These are phyloP conservation scores for Acromyrmex charruanus DNA, from an alignment of 1,140 invertebrate genomes.

Conservation along the genomic window DNA sequence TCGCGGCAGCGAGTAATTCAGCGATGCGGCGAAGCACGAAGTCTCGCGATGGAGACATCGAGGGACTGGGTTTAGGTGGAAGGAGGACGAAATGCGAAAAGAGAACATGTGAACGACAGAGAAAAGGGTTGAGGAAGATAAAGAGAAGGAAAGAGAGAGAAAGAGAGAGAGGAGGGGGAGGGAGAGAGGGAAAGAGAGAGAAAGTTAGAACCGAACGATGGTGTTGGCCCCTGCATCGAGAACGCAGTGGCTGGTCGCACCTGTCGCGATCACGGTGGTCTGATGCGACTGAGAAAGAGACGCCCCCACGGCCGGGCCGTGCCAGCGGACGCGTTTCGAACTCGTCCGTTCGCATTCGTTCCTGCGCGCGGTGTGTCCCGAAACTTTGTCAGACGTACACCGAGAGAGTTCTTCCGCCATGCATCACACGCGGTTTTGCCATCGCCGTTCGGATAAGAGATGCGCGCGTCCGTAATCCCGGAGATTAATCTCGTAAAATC, in stretches of 20 bases:
- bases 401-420: constrained; percentile 71
- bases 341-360: constrained; percentile 71
- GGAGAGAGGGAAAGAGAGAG: constrained; percentile 50
- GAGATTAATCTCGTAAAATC: constrained; percentile 58
- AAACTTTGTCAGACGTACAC: constrained; percentile 69
- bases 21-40: constrained; percentile 60
- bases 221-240: constrained; percentile 83
- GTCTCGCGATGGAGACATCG: constrained; percentile 76
- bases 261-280: constrained; percentile 85
- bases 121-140: constrained; percentile 52
- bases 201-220: constrained; percentile 68
- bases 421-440: constrained; percentile 50
- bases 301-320: constrained; percentile 76
- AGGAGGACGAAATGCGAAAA: constrained; percentile 54
- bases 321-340: constrained; percentile 73
- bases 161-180: constrained; percentile 46
- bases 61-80: constrained; percentile 45
- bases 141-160: constrained; percentile 60
- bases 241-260: constrained; percentile 84
- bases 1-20: constrained; percentile 57
- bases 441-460: constrained; percentile 17
- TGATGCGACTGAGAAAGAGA: constrained; percentile 81
- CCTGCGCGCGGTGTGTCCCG: constrained; percentile 52
- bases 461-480: constrained; percentile 14
- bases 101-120: constrained; percentile 1